These are phyloP conservation scores for Numenius phaeopus DNA, from an alignment of 2,797 vertebrate genomes.

Conservation along the genomic window DNA sequence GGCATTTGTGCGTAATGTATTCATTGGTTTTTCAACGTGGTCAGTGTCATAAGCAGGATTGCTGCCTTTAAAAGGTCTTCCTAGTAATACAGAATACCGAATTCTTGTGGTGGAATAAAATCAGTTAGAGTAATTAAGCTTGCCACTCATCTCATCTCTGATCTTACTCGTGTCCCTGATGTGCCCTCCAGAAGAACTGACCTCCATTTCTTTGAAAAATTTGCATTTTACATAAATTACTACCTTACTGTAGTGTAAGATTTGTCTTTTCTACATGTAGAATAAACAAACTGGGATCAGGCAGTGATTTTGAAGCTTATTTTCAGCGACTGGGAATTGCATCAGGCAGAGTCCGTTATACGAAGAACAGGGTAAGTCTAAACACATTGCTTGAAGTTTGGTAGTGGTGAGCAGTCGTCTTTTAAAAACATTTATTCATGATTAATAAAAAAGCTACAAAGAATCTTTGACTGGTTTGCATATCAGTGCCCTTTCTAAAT, in stretches of 20 bases:
- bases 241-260: not conserved
- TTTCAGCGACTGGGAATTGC: constrained; percentile 94
- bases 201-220: not conserved
- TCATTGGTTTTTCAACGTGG: not conserved
- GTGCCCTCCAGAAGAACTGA: not conserved
- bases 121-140: not conserved
- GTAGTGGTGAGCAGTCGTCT: not conserved
- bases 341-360: constrained; percentile 92
- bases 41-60: not conserved
- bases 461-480: not conserved
- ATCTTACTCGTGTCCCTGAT: not conserved
- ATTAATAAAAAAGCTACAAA: not conserved
- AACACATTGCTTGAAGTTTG: not conserved
- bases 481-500: not conserved
- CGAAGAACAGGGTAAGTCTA: constrained; percentile 89
- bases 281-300: constrained; percentile 96
- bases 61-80: not conserved
- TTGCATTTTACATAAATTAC: not conserved
- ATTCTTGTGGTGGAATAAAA: not conserved
- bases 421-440: not conserved
- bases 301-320: constrained; percentile 96
- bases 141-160: not conserved
- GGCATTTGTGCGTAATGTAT: not conserved
- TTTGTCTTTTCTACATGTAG: constrained; percentile 64
- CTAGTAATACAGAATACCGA: not conserved